Conservation (phyloP, 2,888 invertebrate species). For the Venusia cambrica region DNA sequence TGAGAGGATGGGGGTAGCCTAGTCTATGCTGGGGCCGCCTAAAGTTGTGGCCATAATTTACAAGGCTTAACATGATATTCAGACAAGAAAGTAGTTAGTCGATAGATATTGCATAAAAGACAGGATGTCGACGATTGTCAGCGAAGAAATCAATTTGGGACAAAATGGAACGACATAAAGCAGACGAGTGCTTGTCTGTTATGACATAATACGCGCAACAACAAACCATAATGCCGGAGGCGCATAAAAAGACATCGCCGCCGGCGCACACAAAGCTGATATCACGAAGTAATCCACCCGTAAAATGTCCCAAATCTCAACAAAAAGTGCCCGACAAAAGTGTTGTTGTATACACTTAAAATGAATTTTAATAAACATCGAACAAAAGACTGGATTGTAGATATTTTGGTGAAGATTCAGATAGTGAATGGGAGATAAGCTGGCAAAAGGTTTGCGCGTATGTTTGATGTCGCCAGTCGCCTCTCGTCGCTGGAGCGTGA, state of each 20-base stretch:
- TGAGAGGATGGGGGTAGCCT: no score
- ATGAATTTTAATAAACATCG: constrained; percentile 80
- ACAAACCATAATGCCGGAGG: constrained; percentile 66
- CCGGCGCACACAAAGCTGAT: constrained; percentile 57
- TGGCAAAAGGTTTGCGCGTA: constrained; percentile 75
- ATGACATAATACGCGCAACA: constrained; percentile 80
- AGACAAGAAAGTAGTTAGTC: constrained; percentile 7
- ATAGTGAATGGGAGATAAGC: constrained; percentile 78
- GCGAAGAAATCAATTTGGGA: constrained; percentile 72
- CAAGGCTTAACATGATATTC: no score
- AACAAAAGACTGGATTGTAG: constrained; percentile 68
- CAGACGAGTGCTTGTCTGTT: constrained; percentile 68
- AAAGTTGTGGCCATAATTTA: no score
- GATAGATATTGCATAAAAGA: constrained; percentile 55
- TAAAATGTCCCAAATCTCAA: constrained; percentile 78
- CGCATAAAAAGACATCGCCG: constrained; percentile 71
- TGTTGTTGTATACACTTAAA: constrained; percentile 80
- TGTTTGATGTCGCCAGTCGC: constrained; percentile 79
- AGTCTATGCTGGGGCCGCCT: no score
- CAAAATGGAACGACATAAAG: constrained; percentile 65
- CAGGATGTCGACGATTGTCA: constrained; percentile 75
- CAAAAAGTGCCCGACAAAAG: constrained; percentile 77
- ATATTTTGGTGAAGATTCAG: constrained; percentile 67
- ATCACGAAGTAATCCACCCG: constrained; percentile 74
- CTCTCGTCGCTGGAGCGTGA: constrained; percentile 75